phyloP scores from a whole-genome alignment of 1,140 invertebrate genomes.

The Muscidifurax raptorellus region DNA sequence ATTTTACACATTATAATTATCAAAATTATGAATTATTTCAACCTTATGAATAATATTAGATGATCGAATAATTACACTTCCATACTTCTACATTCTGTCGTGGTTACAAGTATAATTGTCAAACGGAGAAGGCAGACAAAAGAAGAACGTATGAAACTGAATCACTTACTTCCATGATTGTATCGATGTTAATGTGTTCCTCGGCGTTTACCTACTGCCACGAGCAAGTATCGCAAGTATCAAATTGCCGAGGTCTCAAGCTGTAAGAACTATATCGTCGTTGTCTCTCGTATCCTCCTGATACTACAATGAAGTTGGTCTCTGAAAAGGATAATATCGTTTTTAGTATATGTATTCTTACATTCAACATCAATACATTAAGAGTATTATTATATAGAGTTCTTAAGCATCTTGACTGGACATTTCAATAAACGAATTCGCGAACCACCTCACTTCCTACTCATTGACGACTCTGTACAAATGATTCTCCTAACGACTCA shows the following conservation, averaged over 20 bases:
- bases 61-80: too few relatives aligned
- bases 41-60: too few relatives aligned
- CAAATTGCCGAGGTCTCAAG: slow-evolving; percentile 13
- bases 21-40: too few relatives aligned
- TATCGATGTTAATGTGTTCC: slow-evolving; percentile 40
- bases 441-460: background rate
- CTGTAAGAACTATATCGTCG: slow-evolving; percentile 6
- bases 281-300: slow-evolving; percentile 44
- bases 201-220: slow-evolving; percentile 37
- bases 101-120: background rate
- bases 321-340: background rate
- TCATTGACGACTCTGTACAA: background rate
- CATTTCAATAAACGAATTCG: too few relatives aligned
- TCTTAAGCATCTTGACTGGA: too few relatives aligned
- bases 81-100: background rate
- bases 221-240: slow-evolving; percentile 34
- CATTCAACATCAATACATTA: background rate
- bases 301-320: slow-evolving; percentile 33
- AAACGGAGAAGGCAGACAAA: background rate
- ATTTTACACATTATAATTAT: too few relatives aligned
- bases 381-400: background rate
- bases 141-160: background rate
- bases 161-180: slow-evolving; percentile 50
- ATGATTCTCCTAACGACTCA: too few relatives aligned
- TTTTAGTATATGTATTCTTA: background rate